These are phyloP conservation scores for Morus bassanus DNA, from an alignment of 2,797 vertebrate genomes.

Conservation along the genomic window DNA sequence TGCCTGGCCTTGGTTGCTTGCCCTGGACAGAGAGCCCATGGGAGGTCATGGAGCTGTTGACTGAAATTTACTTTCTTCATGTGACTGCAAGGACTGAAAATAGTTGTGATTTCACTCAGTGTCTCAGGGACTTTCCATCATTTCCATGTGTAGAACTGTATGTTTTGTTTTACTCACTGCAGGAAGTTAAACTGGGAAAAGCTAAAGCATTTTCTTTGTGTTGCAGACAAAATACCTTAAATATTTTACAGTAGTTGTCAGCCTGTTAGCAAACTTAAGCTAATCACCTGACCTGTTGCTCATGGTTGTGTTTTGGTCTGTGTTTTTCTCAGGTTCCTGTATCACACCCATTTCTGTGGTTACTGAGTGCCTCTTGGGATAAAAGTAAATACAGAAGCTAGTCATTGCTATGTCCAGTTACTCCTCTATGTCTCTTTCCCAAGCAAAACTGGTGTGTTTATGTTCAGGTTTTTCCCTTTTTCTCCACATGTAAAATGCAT, in stretches of 20 bases:
- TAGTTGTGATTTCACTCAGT: neutral
- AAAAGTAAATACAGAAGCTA: neutral
- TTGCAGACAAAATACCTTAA: neutral
- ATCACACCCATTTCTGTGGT: neutral
- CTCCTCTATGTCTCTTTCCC: neutral
- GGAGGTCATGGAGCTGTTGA: neutral
- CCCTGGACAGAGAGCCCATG: neutral
- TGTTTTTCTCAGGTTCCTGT: neutral
- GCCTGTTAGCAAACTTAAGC: neutral
- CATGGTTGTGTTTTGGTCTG: neutral
- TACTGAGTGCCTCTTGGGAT: neutral
- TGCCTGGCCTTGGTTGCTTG: neutral
- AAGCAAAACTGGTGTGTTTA: neutral
- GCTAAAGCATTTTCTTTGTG: neutral
- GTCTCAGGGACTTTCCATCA: neutral
- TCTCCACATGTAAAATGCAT: neutral
- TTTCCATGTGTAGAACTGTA: neutral
- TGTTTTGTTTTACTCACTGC: neutral
- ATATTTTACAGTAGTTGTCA: neutral
- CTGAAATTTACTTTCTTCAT: neutral
- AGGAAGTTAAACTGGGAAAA: neutral
- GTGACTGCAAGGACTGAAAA: neutral
- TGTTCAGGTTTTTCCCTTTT: neutral
- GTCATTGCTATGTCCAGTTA: accelerated
- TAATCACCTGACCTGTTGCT: neutral